Evolutionary conservation across 2,888 invertebrate genomes (phyloP), one percentile per base, ranked within the genome.

Genomic region (Dicranocentrus wangi): DNA sequence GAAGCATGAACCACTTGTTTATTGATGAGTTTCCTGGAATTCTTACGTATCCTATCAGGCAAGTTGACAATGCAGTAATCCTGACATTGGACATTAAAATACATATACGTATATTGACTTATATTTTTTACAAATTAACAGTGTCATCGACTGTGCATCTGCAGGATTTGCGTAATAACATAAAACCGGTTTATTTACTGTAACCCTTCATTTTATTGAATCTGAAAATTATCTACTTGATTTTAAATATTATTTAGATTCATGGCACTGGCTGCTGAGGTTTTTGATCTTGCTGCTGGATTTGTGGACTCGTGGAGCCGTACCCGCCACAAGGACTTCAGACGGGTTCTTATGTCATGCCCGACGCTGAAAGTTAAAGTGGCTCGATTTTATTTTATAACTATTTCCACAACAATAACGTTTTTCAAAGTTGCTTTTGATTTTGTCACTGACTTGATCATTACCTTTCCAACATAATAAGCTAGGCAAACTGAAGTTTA

Each of bases 1-100:
- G 72, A 19, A 68, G 66, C 68, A 66, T 80, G 51, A 72, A 68
- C 28, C 32, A 65, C n/a, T n/a, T n/a, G 1, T 13, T 27, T 3
- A 58, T 80, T 28, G 79, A 80, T 3, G 79, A 80, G 25, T 80
- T 80, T 65, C 79, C 79, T 23, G 66, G 66, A 1, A 79, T 81
- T 28, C 17, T 83, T 1, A 66, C 76, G 0, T 83, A 79, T 43
- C 81, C 81, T 0, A 53, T 81, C n/a, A 71, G 1, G 28, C 75
- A 25, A 77, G 77, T 7, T 17, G 3, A 78, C 82, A n/a, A 42
- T n/a, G n/a, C 10, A 32, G n/a, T n/a, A n/a, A n/a, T n/a, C 32
- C 3, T 32, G 3, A 32, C 5, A 32, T 7, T 7, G n/a, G n/a
- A n/a, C n/a, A n/a, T n/a, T n/a, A n/a, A n/a, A n/a, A n/a, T n/a